Evolutionary conservation across 2,797 vertebrate genomes (phyloP), one percentile per base, ranked within the genome.

Genomic region (Jordanella pulchra): DNA sequence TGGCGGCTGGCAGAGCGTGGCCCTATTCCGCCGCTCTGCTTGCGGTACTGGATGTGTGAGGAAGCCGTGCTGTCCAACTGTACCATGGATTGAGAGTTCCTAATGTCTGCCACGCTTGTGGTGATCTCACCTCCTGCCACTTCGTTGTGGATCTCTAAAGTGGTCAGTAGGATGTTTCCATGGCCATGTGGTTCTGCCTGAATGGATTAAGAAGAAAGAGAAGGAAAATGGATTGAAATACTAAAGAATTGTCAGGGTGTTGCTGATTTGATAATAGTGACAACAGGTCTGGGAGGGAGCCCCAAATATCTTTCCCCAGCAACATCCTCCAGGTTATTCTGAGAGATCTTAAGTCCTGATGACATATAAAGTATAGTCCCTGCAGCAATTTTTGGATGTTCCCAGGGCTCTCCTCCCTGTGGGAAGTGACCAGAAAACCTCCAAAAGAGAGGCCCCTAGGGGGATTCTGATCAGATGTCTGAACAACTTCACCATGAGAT

Each of bases 81-180:
- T 75, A 90, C 96, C 94, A 96, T 95, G 86, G 92, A 92, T 14
- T 95, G 94, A 89, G 97, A 97, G 95, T 97, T 97, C 88, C 96
- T 94, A 82, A 95, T 93, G 86, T 97, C 96, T 0, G 95, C 95
- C 72, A 96, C 51, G 0, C 96, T 94, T 56, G 96, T 96, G 56
- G 95, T 95, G 71, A 98, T 90, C 91, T 98, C 97, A 0, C 95
- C 96, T 65, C 95, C 93, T 18, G 91, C 93, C 87, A 98, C 95
- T 79, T 98, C 97, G 0, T 97, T 98, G 84, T 97, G 96, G 88
- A 97, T 96, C 93, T 98, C 97, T 88, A 98, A 93, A 0, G 97
- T 96, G 30, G 96, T 96, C 11, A 98, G 90, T 67, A 98, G 93
- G 82, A 98, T 96, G 63, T 98, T 98, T 68, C 97, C 97, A 50